A percentile compares a stretch with the other conserved stretches of the same genome.
Conservation (phyloP, 2,113 vertebrate species). For the Lepisosteus osseus region DNA sequence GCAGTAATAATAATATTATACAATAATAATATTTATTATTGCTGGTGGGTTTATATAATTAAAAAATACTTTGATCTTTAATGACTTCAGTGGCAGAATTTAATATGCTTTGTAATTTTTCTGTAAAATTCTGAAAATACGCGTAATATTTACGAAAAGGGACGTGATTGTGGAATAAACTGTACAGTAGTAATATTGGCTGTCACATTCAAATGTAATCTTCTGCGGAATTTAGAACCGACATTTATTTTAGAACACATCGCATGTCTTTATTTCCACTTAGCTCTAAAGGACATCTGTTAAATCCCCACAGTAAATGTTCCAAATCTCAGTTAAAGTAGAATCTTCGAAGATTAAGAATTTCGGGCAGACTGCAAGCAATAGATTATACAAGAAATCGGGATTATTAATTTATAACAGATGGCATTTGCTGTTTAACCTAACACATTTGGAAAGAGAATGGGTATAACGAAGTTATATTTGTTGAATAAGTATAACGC, state of each 20-base stretch:
- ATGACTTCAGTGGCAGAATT: no score
- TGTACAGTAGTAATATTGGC: no score
- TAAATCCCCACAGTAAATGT: slow-evolving; percentile 58
- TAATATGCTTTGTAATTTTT: no score
- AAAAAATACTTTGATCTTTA: no score
- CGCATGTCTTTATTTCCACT: background rate
- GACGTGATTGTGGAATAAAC: no score
- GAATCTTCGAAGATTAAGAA: slow-evolving; percentile 52
- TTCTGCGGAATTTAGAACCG: slow-evolving; percentile 15
- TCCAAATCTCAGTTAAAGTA: slow-evolving; percentile 36
- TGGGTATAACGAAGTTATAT: background rate
- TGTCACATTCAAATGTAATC: slow-evolving; percentile 10
- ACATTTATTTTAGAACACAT: background rate
- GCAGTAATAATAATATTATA: no score
- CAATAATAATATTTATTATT: no score
- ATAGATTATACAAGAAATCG: slow-evolving; percentile 52
- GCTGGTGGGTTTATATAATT: no score
- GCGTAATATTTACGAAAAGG: no score
- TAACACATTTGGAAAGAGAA: background rate
- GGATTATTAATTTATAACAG: slow-evolving; percentile 52
- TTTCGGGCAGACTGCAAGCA: slow-evolving; percentile 51
- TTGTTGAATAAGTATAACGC: no score
- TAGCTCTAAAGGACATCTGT: slow-evolving; percentile 48
- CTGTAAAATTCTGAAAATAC: no score
- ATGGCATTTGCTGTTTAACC: slow-evolving; percentile 45